Percentiles rank a stretch among this genome's conserved stretches.
Conservation (phyloP, 2,797 vertebrate species). For the Enteromius fasciolatus region DNA sequence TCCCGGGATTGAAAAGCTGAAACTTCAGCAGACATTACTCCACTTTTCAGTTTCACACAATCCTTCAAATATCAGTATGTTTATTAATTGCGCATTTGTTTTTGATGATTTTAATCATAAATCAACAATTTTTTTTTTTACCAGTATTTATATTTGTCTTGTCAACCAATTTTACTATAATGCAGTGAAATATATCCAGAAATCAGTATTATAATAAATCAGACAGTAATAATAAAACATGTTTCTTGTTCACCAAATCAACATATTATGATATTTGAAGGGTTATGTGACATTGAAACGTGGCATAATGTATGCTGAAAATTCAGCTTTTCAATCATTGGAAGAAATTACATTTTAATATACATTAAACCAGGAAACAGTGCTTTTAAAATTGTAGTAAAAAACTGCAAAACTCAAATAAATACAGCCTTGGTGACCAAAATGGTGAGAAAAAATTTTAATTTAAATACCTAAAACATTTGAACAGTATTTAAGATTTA, state of each 20-base stretch:
- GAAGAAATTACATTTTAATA: background rate
- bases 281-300: background rate
- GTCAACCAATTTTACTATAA: background rate
- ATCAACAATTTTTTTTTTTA: background rate
- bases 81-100: background rate
- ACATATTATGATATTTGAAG: background rate
- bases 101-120: background rate
- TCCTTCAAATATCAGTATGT: too few species aligned
- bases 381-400: background rate
- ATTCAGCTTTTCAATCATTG: background rate
- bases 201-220: background rate
- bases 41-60: too few species aligned
- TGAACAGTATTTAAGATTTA: background rate
- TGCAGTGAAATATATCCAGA: background rate
- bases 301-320: background rate
- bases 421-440: background rate
- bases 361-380: background rate
- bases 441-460: too few species aligned
- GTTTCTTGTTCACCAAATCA: background rate
- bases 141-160: background rate
- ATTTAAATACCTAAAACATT: background rate
- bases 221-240: too few species aligned
- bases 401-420: background rate
- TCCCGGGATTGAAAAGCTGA: too few species aligned
- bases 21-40: too few species aligned